Evolutionary conservation across 2,797 vertebrate species (phyloP).

Genomic region (Mergus octosetaceus): DNA sequence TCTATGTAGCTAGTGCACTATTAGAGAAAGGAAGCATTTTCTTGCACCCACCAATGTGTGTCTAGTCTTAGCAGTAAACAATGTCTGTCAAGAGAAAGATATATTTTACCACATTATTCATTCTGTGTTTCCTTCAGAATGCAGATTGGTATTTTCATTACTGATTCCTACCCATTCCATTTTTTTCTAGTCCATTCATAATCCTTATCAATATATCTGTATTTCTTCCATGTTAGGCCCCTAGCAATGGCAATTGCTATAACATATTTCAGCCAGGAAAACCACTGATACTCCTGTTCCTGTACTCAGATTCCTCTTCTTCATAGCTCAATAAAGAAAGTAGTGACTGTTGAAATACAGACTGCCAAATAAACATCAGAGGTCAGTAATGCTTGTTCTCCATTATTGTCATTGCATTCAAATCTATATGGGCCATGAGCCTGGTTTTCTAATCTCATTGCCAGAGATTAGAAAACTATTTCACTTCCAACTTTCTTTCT

Average conservation of each 20-base stretch:
- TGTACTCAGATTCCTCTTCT: background rate
- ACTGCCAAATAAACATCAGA: background rate
- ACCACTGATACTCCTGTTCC: background rate
- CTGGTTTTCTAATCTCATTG: background rate
- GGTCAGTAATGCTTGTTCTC: background rate
- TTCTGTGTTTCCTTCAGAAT: background rate
- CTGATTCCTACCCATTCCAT: background rate
- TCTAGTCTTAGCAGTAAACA: background rate
- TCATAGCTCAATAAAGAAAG: background rate
- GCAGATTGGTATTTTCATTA: background rate
- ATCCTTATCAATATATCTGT: background rate
- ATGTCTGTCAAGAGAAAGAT: background rate
- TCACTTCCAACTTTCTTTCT: background rate
- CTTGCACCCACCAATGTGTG: background rate
- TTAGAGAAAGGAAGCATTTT: background rate
- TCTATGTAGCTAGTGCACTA: background rate
- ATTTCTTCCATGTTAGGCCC: background rate
- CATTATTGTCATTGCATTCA: background rate
- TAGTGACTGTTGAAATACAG: background rate
- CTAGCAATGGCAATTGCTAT: background rate
- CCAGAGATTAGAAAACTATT: background rate
- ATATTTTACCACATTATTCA: background rate
- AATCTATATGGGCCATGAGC: background rate
- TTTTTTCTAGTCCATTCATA: background rate
- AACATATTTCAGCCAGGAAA: background rate